Base-by-base conservation (phyloP, 2,888 invertebrate genomes). In the Junonia oenone region DNA sequence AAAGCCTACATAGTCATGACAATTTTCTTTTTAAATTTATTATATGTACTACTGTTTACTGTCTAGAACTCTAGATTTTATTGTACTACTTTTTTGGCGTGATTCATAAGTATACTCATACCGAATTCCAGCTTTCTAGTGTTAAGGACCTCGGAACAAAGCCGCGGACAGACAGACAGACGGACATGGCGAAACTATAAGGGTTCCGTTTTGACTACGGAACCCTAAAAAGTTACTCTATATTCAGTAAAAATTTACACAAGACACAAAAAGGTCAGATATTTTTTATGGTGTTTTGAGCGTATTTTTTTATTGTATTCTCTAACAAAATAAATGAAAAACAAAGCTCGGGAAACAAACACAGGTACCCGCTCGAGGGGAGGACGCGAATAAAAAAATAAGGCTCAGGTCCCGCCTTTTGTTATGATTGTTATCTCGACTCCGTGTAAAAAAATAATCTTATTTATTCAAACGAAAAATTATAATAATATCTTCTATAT, bases 231-330 rank as follows among this genome's bases (percentile, higher is more conserved):
- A 27, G 45, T 26, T 27, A n/a, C 6, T 33, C 6, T 22, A 35
- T 33, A n/a, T n/a, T n/a, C n/a, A 13, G 9, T 15, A 27, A 29
- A 55, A 55, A 45, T 49, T 22, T 22, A 45, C 35, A 56, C 38
- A 22, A 22, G 43, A 17, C 45, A 53, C 27, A 51, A 51, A 51
- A 45, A 51, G 54, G 54, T 38, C 38, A 17, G 52, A 49, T 55
- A 37, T 58, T 53, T 51, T 49, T 37, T 47, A 58, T 55, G 51
- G 29, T 45, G 45, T 37, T 51, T 35, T 47, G 51, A 38, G 43
- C 37, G 0, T 35, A 13, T 4, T 51, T 51, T 58, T 58, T 43
- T 55, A 33, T 49, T 50, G 38, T 45, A 11, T 38, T 17, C 43
- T 51, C 40, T 14, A 46, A 37, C 45, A 55, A 55, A 55, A 22